These are phyloP conservation scores for Manduca sexta DNA, from an alignment of 1,140 invertebrate species.

Conservation along the genomic window DNA sequence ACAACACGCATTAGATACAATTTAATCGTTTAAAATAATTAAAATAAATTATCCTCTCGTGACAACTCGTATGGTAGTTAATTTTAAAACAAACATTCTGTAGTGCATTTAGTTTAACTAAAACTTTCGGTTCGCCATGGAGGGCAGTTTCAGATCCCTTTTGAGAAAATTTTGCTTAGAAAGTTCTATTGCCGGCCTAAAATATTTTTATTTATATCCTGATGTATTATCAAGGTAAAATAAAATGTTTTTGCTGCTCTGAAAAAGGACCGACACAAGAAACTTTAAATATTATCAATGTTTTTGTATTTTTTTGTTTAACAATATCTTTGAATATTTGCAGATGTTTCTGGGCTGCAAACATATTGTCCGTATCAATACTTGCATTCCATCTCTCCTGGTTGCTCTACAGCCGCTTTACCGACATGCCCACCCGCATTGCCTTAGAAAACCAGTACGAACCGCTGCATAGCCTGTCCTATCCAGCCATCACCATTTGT, in stretches of 20 bases:
- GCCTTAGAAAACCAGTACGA: conserved; percentile 57
- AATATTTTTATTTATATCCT: conserved; percentile 60
- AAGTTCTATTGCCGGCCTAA: conserved; percentile 39
- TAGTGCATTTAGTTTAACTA: no score
- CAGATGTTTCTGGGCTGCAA: conserved; percentile 48
- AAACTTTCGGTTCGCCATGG: background rate
- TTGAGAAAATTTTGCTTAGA: conserved; percentile 40
- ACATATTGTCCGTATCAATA: conserved; percentile 15
- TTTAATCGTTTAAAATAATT: no score
- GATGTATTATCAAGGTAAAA: conserved; percentile 45
- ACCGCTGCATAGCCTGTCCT: conserved; percentile 26
- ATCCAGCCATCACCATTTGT: conserved; percentile 49
- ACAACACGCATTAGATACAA: no score
- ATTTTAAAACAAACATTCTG: no score
- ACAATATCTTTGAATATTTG: background rate
- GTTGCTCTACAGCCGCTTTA: conserved; percentile 40
- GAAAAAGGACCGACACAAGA: no score
- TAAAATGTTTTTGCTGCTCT: background rate
- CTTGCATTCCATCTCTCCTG: conserved; percentile 25
- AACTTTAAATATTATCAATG: no score
- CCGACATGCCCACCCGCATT: conserved; percentile 48
- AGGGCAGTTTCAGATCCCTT: background rate
- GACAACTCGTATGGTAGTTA: no score
- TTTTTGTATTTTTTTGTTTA: no score
- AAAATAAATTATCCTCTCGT: no score